phyloP scores from a whole-genome alignment of 2,888 invertebrate genomes.

The Conomelus anceps region DNA sequence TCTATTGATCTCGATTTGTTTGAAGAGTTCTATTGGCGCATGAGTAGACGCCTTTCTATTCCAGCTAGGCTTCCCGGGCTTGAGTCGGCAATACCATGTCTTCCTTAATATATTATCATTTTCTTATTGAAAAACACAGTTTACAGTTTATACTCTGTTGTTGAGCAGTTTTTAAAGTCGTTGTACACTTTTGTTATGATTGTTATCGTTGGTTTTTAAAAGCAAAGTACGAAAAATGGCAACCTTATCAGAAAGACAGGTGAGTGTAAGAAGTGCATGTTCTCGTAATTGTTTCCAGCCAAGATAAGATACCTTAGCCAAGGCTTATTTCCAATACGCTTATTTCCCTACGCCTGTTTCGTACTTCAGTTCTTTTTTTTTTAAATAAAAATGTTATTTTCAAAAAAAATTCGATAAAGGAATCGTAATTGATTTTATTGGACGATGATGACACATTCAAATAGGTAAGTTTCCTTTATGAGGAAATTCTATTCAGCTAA shows the following conservation, averaged over 20 bases:
- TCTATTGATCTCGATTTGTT: not conserved
- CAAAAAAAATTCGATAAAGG: too few relatives aligned
- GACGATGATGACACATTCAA: too few relatives aligned
- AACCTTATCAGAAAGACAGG: slow-evolving; percentile 25
- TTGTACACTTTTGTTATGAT: not conserved
- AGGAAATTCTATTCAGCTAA: too few relatives aligned
- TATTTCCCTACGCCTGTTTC: not conserved
- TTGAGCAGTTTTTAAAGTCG: not conserved
- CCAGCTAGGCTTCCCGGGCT: slow-evolving; percentile 3
- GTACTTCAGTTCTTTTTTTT: too few relatives aligned
- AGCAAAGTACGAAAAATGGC: slow-evolving; percentile 17
- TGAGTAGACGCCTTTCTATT: not conserved
- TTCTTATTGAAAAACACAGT: not conserved
- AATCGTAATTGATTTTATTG: too few relatives aligned
- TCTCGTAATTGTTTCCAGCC: not conserved
- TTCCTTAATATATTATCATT: not conserved
- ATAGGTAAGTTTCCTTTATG: too few relatives aligned
- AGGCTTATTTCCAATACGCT: too few relatives aligned
- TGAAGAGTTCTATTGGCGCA: not conserved
- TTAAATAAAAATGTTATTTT: too few relatives aligned
- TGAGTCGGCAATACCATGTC: slow-evolving; percentile 4
- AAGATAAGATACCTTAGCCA: not conserved
- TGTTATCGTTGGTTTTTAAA: not conserved
- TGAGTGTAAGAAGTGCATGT: not conserved
- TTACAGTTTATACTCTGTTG: not conserved